phyloP scores from a whole-genome alignment of 2,113 vertebrate genomes.

The Catharus fuscescens region DNA sequence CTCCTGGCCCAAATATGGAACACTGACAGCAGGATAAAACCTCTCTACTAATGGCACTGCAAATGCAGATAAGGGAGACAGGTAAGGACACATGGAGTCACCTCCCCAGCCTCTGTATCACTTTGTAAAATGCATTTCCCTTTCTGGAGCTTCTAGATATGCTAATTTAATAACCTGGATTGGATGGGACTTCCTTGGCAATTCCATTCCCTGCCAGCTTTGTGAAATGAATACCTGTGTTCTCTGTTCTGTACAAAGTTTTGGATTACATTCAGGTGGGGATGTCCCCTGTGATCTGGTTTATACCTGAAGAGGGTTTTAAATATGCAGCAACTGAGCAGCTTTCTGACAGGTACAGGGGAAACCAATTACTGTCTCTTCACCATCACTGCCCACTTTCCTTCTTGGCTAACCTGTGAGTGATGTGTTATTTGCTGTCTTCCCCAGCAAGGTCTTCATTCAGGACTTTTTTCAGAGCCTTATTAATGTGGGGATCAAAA shows the following conservation, averaged over 20 bases:
- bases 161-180: not conserved
- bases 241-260: not conserved
- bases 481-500: constrained; percentile 30
- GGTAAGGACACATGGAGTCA: not conserved
- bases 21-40: not conserved
- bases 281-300: not conserved
- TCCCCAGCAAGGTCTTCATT: constrained; percentile 26
- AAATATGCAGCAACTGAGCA: constrained; percentile 4
- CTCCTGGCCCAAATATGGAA: not conserved
- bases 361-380: constrained; percentile 28
- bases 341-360: constrained; percentile 10
- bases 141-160: not conserved
- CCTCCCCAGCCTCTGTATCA: not conserved
- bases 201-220: not conserved
- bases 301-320: not conserved
- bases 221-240: not conserved
- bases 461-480: not conserved
- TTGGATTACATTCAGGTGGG: not conserved
- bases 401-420: not conserved
- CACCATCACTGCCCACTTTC: not conserved
- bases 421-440: constrained; percentile 2
- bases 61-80: not conserved
- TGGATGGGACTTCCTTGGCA: not conserved
- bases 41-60: not conserved
- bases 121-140: not conserved